Percentiles rank a stretch among this genome's conserved stretches.
Evolutionary conservation across 2,797 vertebrate species (phyloP).

Genomic region (Furcifer pardalis): DNA sequence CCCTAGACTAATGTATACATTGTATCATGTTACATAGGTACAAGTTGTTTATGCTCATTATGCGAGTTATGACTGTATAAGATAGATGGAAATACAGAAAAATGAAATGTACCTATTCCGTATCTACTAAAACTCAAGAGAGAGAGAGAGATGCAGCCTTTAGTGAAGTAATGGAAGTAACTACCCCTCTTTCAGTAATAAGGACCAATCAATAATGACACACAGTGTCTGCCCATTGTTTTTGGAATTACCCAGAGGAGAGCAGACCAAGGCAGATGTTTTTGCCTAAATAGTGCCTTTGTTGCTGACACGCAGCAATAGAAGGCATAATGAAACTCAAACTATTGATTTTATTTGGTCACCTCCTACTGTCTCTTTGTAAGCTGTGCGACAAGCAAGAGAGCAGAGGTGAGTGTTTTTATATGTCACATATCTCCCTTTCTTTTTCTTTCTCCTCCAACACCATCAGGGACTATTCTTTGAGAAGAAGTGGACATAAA

Average conservation of each 20-base stretch:
- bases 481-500: neutral
- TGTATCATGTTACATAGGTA: slow-evolving; percentile 81
- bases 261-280: slow-evolving; percentile 7
- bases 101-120: neutral
- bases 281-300: neutral
- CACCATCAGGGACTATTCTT: neutral
- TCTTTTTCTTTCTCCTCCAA: neutral
- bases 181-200: neutral
- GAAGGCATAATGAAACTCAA: slow-evolving; percentile 9
- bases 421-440: neutral
- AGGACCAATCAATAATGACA: slow-evolving; percentile 8
- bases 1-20: slow-evolving; percentile 79
- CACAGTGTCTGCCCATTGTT: slow-evolving; percentile 4
- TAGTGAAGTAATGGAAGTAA: neutral
- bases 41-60: slow-evolving; percentile 79
- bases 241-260: slow-evolving; percentile 1
- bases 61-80: too few species aligned
- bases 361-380: neutral
- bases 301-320: slow-evolving; percentile 4
- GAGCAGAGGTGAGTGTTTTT: slow-evolving; percentile 2
- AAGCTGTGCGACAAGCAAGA: neutral
- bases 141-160: neutral
- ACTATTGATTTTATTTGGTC: slow-evolving; percentile 20
- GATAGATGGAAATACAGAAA: neutral
- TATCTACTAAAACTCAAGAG: neutral